These are phyloP conservation scores for Meteorus cinctellus DNA, from an alignment of 2,888 invertebrate species.

Conservation along the genomic window DNA sequence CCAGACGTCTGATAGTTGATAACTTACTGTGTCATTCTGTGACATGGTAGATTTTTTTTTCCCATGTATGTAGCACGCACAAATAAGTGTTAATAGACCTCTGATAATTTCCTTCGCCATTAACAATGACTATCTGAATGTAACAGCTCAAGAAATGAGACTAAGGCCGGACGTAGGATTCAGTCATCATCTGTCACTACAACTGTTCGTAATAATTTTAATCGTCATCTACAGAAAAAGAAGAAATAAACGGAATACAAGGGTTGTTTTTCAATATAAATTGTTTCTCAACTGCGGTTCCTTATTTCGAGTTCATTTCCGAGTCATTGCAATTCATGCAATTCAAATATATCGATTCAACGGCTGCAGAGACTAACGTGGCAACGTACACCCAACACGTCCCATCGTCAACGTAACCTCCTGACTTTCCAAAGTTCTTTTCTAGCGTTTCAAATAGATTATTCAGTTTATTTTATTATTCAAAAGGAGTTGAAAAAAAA, in stretches of 20 bases:
- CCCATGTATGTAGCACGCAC: constrained; percentile 14
- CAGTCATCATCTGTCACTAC: background rate
- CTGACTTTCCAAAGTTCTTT: background rate
- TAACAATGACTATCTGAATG: constrained; percentile 45
- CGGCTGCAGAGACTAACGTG: constrained; percentile 1
- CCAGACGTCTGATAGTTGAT: background rate
- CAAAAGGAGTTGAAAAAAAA: background rate
- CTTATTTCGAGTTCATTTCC: background rate
- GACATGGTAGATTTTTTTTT: background rate
- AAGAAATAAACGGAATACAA: background rate
- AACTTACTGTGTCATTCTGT: background rate
- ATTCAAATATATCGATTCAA: constrained; percentile 26
- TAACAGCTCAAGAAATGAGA: constrained; percentile 7
- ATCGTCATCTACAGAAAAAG: background rate
- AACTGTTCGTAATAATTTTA: background rate
- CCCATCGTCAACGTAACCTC: constrained; percentile 20
- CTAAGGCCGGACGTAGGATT: constrained; percentile 3
- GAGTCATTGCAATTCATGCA: background rate
- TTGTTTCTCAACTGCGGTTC: background rate
- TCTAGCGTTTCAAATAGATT: background rate
- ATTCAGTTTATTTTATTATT: background rate
- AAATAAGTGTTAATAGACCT: constrained; percentile 39
- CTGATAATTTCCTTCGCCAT: constrained; percentile 48
- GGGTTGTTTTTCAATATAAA: background rate
- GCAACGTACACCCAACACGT: constrained; percentile 18